Evolutionary conservation across 2,888 invertebrate genomes (phyloP).

Genomic region (Pristionchus fissidentatus): DNA sequence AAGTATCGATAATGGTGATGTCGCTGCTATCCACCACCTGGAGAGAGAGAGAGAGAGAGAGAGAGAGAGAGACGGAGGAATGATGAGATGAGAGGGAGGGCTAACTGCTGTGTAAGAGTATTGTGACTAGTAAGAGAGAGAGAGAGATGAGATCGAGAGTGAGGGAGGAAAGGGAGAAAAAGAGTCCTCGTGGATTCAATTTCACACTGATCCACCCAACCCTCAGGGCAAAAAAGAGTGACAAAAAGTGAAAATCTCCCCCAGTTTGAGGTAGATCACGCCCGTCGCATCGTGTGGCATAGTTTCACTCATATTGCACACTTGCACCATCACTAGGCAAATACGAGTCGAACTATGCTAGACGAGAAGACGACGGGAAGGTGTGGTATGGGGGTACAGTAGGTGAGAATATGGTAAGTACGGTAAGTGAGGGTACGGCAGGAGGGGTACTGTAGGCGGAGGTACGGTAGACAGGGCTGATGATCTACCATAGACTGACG

Average conservation of each 20-base stretch:
- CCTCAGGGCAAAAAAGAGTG: neutral
- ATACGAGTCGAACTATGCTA: slow-evolving; percentile 42
- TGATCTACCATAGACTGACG: neutral
- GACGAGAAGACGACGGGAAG: neutral
- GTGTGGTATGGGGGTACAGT: neutral
- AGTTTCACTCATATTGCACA: slow-evolving; percentile 40
- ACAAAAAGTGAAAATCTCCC: neutral
- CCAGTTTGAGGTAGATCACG: neutral
- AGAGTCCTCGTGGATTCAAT: neutral
- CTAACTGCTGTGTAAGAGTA: slow-evolving; percentile 9
- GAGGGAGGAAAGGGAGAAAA: slow-evolving; percentile 3
- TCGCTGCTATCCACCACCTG: neutral
- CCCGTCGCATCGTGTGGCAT: slow-evolving; percentile 16
- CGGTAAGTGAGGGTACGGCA: neutral
- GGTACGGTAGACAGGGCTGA: neutral
- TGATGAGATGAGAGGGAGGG: neutral
- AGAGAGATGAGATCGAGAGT: neutral
- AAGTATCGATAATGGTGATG: slow-evolving; percentile 26
- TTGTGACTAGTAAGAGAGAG: slow-evolving; percentile 25
- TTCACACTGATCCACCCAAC: slow-evolving; percentile 1
- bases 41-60: neutral
- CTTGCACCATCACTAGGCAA: neutral
- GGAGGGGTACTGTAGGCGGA: neutral
- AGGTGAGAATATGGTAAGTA: neutral
- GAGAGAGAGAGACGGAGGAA: neutral